Evolutionary conservation across 2,888 invertebrate species (phyloP).

Genomic region (Ganaspis brasiliensis): DNA sequence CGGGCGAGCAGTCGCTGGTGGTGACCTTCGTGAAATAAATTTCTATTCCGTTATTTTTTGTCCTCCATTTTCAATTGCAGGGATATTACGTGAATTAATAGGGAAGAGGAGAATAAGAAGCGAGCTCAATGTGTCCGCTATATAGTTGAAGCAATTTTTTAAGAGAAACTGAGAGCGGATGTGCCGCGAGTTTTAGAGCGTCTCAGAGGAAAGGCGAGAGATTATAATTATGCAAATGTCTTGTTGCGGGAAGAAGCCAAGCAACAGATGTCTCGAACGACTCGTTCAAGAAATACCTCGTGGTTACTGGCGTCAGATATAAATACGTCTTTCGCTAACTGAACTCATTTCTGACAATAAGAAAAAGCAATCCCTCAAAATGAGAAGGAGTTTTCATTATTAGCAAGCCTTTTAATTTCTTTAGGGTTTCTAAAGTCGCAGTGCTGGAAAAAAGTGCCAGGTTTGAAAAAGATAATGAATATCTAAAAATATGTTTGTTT

Average conservation of each 20-base stretch:
- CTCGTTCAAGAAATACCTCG: slow-evolving; percentile 48
- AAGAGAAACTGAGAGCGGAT: slow-evolving; percentile 26
- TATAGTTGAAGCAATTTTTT: slow-evolving; percentile 31
- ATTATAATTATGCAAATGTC: slow-evolving; percentile 80
- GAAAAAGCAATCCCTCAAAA: slow-evolving; percentile 9
- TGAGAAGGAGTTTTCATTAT: slow-evolving; percentile 26
- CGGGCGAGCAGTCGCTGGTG: slow-evolving; percentile 15
- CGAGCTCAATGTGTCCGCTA: slow-evolving; percentile 20
- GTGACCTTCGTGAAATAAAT: slow-evolving; percentile 29
- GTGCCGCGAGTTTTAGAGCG: slow-evolving; percentile 26
- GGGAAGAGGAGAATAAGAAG: slow-evolving; percentile 9
- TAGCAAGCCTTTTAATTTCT: not conserved
- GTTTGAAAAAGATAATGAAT: too few relatives aligned
- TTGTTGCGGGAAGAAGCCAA: slow-evolving; percentile 74
- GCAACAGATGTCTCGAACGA: slow-evolving; percentile 80
- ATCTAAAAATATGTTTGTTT: too few relatives aligned
- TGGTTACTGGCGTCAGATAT: slow-evolving; percentile 35
- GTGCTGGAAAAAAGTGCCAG: too few relatives aligned
- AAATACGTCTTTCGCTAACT: slow-evolving; percentile 41
- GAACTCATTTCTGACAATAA: slow-evolving; percentile 26
- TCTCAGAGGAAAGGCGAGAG: slow-evolving; percentile 59
- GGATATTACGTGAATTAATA: slow-evolving; percentile 41
- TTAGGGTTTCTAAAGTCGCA: not conserved
- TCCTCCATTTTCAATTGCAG: slow-evolving; percentile 51
- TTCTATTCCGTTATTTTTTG: slow-evolving; percentile 8